These are phyloP conservation scores for Strigamia maritima DNA, from an alignment of 2,888 invertebrate genomes.

Conservation along the genomic window DNA sequence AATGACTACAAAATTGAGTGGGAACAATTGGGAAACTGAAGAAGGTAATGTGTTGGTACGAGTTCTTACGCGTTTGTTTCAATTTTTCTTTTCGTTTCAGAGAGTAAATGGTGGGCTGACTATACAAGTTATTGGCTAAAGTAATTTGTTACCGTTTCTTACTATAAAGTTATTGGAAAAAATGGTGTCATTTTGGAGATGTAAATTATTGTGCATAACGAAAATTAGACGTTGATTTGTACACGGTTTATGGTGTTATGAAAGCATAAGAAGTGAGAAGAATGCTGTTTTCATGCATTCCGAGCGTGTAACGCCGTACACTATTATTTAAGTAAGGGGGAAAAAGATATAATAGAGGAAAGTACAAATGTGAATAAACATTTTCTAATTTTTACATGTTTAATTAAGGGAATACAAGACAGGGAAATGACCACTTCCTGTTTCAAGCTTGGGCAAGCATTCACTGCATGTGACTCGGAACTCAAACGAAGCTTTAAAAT, in stretches of 20 bases:
- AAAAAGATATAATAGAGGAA: neutral
- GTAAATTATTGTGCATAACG: neutral
- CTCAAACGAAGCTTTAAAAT: neutral
- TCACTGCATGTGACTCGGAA: neutral
- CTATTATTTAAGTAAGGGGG: neutral
- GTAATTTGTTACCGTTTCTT: too few species aligned
- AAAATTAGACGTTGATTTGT: conserved; percentile 1
- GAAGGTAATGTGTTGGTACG: too few species aligned
- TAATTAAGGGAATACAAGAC: neutral
- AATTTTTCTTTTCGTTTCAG: too few species aligned
- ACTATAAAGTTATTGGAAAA: too few species aligned
- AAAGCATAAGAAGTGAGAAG: neutral
- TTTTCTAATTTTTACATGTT: neutral
- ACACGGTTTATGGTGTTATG: neutral
- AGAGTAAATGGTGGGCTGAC: too few species aligned
- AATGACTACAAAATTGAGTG: too few species aligned
- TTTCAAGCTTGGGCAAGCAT: neutral
- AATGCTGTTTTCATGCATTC: conserved; percentile 1
- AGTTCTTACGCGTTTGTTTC: too few species aligned
- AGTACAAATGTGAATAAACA: neutral
- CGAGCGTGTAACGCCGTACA: neutral
- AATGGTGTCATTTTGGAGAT: too few species aligned
- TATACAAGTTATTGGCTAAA: too few species aligned
- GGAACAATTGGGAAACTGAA: too few species aligned
- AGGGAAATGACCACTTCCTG: conserved; percentile 1